Evolutionary conservation across 2,797 vertebrate genomes (phyloP), one percentile per base, ranked within the genome.

Genomic region (Kryptopterus vitreolus): DNA sequence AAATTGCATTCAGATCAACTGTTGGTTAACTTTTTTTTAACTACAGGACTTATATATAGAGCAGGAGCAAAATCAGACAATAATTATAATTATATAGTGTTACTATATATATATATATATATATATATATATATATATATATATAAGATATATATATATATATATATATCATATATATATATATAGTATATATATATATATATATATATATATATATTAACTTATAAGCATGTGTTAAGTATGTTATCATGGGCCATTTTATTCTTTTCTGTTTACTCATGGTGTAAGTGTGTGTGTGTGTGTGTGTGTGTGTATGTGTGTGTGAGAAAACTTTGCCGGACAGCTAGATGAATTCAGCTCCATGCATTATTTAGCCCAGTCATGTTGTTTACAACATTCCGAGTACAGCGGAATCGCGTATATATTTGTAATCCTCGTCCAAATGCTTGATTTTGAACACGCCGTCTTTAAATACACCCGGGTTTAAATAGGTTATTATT

Each of bases 311-410:
- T 46, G 63, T 31, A 20, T 63, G 31, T 35, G 46, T 24, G 33
- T 46, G n/a, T 77, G 58, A 35, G 68, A 62, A 75, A 82, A 80
- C 77, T 83, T 81, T 76, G 53, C 68, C 22, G 65, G 80, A 62
- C 16, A 66, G 62, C 79, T 35, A 71, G 50, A 18, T 33, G 29
- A 71, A 71, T 71, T 71, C 48, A 1, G 26, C 29, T 53, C 20
- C 20, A 33, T 29, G 52, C 31, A 55, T 35, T n/a, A n/a, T 55
- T 69, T 43, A 69, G 66, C 24, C 24, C 48, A 12, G 79, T 63
- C 69, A 52, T 43, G 46, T 26, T 53, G 81, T 46, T 74, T 80
- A 57, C 79, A 83, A 68, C 73, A 63, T 77, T 77, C 83, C 7
- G 46, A 33, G 35, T 77, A 33, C 69, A 76, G 53, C 46, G 8